phyloP scores from a whole-genome alignment of 64 coral and sea anemone genomes.

The Stylophora pistillata region DNA sequence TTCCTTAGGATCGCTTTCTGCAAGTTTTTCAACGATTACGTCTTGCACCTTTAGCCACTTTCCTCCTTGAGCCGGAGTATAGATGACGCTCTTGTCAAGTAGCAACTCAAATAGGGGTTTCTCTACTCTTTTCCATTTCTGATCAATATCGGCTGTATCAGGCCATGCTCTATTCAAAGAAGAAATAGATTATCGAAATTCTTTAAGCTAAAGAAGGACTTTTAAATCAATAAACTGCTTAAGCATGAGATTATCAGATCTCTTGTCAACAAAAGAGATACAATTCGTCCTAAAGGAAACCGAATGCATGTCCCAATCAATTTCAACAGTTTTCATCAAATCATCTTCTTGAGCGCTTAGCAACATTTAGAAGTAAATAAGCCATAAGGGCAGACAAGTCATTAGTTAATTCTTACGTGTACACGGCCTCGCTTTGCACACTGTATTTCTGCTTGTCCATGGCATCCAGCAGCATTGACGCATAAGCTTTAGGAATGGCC shows the following conservation, averaged over 20 bases:
- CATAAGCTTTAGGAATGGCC: constrained; percentile 70
- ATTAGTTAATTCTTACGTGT: constrained; percentile 3
- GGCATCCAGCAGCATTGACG: constrained; percentile 39
- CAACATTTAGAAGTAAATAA: no score
- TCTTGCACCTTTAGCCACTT: constrained; percentile 70
- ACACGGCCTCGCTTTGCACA: neutral
- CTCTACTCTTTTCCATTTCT: constrained; percentile 72
- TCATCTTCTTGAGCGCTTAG: no score
- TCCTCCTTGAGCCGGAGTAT: constrained; percentile 45
- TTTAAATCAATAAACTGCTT: no score
- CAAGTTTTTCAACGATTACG: constrained; percentile 44
- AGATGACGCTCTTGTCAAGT: constrained; percentile 27
- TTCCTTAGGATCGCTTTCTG: constrained; percentile 26
- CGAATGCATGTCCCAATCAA: no score
- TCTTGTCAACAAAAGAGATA: no score
- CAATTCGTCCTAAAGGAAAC: no score
- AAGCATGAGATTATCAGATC: no score
- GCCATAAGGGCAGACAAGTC: neutral
- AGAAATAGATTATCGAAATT: neutral
- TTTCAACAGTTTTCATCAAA: no score
- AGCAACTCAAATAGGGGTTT: constrained; percentile 50
- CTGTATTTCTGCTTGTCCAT: neutral
- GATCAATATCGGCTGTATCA: constrained; percentile 37
- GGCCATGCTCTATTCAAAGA: constrained; percentile 58
- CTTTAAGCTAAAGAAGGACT: neutral